Conservation (phyloP, 2,113 vertebrate species). For the Odontesthes bonariensis region DNA sequence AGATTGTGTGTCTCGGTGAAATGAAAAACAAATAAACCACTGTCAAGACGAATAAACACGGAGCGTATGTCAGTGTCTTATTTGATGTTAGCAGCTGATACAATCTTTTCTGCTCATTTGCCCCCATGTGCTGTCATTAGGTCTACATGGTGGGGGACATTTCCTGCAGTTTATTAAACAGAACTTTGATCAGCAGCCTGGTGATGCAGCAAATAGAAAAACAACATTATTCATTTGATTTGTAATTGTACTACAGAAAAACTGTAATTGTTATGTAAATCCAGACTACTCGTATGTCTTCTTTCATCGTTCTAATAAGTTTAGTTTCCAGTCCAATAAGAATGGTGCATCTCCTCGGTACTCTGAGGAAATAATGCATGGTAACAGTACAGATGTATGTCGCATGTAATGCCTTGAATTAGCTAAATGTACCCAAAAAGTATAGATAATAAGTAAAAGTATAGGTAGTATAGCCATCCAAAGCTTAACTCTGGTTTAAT, state of each 20-base stretch:
- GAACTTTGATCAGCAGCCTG: constrained; percentile 38
- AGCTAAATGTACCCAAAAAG: no score
- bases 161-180: constrained; percentile 39
- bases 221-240: constrained; percentile 48
- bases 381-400: no score
- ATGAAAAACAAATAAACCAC: constrained; percentile 9
- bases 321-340: background rate
- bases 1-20: constrained; percentile 1
- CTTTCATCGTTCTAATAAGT: background rate
- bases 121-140: background rate
- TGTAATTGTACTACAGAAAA: constrained; percentile 1
- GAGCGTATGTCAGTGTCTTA: constrained; percentile 3
- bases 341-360: background rate
- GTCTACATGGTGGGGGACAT: constrained; percentile 17
- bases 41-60: constrained; percentile 1
- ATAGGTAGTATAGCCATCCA: no score
- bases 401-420: no score
- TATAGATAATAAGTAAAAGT: no score
- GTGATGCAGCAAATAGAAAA: constrained; percentile 48
- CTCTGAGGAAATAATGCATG: no score
- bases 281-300: background rate
- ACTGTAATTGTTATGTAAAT: background rate
- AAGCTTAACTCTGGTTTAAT: no score
- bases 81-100: background rate
- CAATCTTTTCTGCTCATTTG: background rate